phyloP scores from a whole-genome alignment of 2,113 vertebrate genomes.

The Mesocricetus auratus region DNA sequence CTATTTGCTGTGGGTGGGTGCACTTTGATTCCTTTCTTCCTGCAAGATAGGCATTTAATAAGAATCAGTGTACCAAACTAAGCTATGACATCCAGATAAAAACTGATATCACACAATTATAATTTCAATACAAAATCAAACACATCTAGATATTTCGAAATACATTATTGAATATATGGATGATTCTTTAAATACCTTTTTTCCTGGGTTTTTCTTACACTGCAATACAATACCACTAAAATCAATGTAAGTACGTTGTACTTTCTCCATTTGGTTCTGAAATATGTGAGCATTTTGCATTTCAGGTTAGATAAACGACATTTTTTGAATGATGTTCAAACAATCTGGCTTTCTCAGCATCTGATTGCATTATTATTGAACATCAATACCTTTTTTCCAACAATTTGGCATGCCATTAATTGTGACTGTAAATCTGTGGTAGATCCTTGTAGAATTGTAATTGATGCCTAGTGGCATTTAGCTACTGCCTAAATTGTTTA shows the following conservation, averaged over 20 bases:
- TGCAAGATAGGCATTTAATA: neutral
- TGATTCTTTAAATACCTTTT: neutral
- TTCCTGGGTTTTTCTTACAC: neutral
- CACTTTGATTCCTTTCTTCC: neutral
- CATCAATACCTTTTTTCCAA: conserved; percentile 86
- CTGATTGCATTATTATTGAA: conserved; percentile 88
- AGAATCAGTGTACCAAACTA: neutral
- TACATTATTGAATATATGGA: neutral
- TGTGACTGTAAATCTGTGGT: conserved; percentile 82
- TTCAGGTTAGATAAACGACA: conserved; percentile 82
- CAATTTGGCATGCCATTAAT: conserved; percentile 87
- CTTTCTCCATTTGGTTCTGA: conserved; percentile 68
- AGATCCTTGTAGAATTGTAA: conserved; percentile 82
- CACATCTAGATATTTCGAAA: conserved; percentile 42
- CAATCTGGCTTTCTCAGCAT: conserved; percentile 81
- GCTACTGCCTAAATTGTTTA: conserved; percentile 82
- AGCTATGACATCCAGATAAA: neutral
- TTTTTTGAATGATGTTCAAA: conserved; percentile 84
- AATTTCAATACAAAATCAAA: neutral
- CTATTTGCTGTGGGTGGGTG: rapidly evolving
- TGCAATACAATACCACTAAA: neutral
- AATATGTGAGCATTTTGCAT: conserved; percentile 51
- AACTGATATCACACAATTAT: neutral
- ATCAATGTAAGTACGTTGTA: conserved; percentile 43
- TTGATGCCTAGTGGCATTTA: conserved; percentile 82